Evolutionary conservation across 2,113 vertebrate species (phyloP).

Genomic region (Hippocampus zosterae): DNA sequence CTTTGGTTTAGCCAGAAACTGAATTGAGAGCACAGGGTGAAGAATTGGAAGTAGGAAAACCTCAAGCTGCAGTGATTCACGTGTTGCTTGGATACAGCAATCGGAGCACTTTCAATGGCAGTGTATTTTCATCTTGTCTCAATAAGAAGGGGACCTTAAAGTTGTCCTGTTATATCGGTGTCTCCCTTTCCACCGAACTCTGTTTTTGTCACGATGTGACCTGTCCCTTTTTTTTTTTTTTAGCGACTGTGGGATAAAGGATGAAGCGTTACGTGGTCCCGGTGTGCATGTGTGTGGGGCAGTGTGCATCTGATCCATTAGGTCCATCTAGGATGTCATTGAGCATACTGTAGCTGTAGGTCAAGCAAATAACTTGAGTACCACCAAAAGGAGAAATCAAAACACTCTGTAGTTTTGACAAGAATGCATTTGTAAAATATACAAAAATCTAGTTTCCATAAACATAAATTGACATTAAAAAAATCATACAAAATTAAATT

Average conservation of each 20-base stretch:
- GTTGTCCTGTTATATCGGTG: background rate
- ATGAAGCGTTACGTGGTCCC: background rate
- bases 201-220: background rate
- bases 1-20: background rate
- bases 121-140: background rate
- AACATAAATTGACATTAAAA: too few species aligned
- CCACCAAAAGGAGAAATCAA: background rate
- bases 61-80: background rate
- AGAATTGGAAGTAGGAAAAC: background rate
- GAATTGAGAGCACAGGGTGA: background rate
- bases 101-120: background rate
- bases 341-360: constrained; percentile 16
- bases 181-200: background rate
- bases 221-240: background rate
- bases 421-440: background rate
- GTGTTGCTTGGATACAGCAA: background rate
- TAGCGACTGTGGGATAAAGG: background rate
- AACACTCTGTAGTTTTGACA: background rate
- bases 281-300: too few species aligned
- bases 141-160: background rate
- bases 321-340: background rate
- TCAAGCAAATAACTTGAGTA: constrained; percentile 1
- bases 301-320: background rate
- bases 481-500: background rate
- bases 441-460: too few species aligned